Evolutionary conservation across 2,797 vertebrate species (phyloP).

Genomic region (Malurus splendens): DNA sequence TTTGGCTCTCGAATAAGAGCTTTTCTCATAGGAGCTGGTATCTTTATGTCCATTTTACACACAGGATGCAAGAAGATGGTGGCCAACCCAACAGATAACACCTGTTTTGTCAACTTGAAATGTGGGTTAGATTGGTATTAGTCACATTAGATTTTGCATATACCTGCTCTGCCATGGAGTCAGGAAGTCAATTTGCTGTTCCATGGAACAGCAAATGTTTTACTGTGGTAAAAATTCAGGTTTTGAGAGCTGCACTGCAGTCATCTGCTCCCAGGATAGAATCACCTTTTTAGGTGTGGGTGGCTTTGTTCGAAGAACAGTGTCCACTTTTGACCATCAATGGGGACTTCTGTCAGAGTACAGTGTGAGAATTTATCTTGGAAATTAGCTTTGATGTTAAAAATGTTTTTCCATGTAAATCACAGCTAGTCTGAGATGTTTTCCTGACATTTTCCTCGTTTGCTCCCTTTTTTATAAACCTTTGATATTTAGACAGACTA

Average conservation of each 20-base stretch:
- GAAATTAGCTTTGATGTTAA: neutral
- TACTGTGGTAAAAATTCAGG: neutral
- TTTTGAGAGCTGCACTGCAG: neutral
- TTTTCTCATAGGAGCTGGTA: neutral
- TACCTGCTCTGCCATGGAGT: neutral
- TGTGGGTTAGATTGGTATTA: neutral
- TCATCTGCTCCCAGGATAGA: neutral
- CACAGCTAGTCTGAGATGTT: neutral
- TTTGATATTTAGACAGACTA: constrained; percentile 23
- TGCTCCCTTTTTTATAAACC: neutral
- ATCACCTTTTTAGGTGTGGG: neutral
- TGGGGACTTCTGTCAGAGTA: neutral
- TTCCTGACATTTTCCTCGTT: neutral
- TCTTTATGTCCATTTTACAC: neutral
- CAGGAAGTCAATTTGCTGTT: neutral
- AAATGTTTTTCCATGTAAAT: neutral
- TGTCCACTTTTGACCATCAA: neutral
- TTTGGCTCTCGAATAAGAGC: neutral
- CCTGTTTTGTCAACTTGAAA: neutral
- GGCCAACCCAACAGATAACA: neutral
- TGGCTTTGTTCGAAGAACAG: neutral
- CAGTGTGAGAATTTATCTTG: neutral
- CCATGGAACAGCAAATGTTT: neutral
- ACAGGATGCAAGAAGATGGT: neutral
- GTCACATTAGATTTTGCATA: neutral